Conservation (phyloP, 2,113 vertebrate genomes). For the Lucifuga dentata region DNA sequence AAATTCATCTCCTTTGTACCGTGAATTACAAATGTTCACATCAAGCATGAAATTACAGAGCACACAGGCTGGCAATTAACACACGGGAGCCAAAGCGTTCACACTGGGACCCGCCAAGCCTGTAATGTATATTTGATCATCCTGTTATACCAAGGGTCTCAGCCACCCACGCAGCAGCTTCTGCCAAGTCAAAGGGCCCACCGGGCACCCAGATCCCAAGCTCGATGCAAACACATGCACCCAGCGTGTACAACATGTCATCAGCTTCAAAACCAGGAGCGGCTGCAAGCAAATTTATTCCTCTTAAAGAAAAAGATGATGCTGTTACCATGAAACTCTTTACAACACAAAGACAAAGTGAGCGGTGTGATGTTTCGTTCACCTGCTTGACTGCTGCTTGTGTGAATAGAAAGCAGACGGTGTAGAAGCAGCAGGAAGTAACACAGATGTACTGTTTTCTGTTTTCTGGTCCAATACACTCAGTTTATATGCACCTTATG, state of each 20-base stretch:
- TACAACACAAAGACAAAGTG: too few species aligned
- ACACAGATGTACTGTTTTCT: too few species aligned
- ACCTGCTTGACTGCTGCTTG: too few species aligned
- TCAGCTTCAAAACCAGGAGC: conserved; percentile 34
- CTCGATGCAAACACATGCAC: conserved; percentile 23
- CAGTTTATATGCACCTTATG: too few species aligned
- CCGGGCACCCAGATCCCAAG: conserved; percentile 33
- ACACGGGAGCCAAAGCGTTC: conserved; percentile 35
- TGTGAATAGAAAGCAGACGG: too few species aligned
- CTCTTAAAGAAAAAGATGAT: neutral
- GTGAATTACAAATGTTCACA: conserved; percentile 55
- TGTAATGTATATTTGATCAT: conserved; percentile 74
- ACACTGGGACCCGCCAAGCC: conserved; percentile 31
- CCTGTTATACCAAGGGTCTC: conserved; percentile 34
- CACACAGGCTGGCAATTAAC: conserved; percentile 51
- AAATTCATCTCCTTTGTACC: conserved; percentile 25
- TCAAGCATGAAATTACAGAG: conserved; percentile 57
- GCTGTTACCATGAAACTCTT: too few species aligned
- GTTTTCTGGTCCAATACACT: too few species aligned
- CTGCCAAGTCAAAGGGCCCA: conserved; percentile 57
- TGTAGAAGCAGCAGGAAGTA: too few species aligned
- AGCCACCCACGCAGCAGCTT: conserved; percentile 44
- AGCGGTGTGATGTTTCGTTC: too few species aligned
- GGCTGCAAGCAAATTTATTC: neutral
- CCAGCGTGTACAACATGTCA: conserved; percentile 40